Conservation (phyloP, 2,888 invertebrate species). For the Tinea trinotella region DNA sequence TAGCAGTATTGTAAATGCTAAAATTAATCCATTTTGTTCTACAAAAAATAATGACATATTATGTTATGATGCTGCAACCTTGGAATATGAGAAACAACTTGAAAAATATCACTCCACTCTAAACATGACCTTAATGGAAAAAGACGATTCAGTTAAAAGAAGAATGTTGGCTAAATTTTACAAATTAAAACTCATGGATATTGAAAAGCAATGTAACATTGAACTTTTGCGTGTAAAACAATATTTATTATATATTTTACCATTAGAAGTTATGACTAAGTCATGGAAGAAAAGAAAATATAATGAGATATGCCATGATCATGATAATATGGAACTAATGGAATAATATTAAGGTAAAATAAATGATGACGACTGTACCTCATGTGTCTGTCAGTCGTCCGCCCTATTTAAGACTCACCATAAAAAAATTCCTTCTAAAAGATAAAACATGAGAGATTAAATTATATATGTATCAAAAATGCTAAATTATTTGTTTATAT, state of each 20-base stretch:
- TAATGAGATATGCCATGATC: conserved; percentile 27
- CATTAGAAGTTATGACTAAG: conserved; percentile 49
- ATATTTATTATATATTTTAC: conserved; percentile 58
- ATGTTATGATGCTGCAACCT: conserved; percentile 48
- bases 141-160: conserved; percentile 58
- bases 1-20: background rate
- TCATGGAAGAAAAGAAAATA: conserved; percentile 44
- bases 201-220: conserved; percentile 64
- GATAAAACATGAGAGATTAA: no score
- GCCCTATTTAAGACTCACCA: no score
- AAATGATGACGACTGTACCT: no score
- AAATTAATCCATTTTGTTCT: background rate
- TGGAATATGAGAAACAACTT: conserved; percentile 60
- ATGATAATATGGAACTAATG: background rate
- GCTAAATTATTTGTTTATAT: conserved; percentile 6
- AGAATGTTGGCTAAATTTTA: conserved; percentile 64
- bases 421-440: no score
- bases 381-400: no score
- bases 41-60: conserved; percentile 25
- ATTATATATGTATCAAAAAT: no score
- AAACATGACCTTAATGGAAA: conserved; percentile 58
- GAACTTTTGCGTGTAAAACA: conserved; percentile 59
- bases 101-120: conserved; percentile 59
- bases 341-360: no score
- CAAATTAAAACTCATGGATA: conserved; percentile 53